These are phyloP conservation scores for Pampusana beccarii DNA, from an alignment of 2,113 vertebrate genomes.

Conservation along the genomic window DNA sequence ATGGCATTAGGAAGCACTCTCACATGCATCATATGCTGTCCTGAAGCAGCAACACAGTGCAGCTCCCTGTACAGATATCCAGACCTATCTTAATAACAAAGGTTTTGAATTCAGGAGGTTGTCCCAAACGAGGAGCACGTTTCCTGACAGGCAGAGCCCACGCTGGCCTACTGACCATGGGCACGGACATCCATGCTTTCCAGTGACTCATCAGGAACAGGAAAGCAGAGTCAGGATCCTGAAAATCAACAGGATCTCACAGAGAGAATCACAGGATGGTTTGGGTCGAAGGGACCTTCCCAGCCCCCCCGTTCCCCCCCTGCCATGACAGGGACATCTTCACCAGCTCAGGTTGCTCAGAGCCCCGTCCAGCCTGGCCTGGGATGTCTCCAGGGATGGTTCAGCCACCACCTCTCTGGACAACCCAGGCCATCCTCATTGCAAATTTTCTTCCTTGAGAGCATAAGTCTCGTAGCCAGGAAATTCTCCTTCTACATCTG, in stretches of 20 bases:
- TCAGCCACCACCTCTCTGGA: no score
- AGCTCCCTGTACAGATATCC: background rate
- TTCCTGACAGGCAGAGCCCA: background rate
- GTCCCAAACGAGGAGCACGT: background rate
- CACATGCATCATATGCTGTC: accelerated
- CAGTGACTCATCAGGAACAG: background rate
- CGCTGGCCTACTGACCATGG: no score
- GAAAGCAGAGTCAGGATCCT: background rate
- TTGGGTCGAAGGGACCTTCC: no score
- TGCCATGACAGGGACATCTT: no score
- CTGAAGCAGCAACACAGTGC: accelerated
- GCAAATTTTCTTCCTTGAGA: no score
- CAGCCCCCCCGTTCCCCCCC: no score
- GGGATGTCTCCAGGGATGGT: no score
- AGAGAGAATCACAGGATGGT: no score
- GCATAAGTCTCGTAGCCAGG: accelerated
- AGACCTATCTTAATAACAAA: background rate
- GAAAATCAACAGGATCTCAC: background rate
- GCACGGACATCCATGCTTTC: background rate
- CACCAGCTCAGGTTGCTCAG: no score
- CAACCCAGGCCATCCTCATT: no score
- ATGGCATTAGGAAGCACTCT: background rate
- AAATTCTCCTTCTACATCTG: background rate
- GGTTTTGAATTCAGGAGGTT: background rate
- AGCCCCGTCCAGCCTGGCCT: no score